phyloP scores from a whole-genome alignment of 2,888 invertebrate genomes.

The Bimastos eiseni region DNA sequence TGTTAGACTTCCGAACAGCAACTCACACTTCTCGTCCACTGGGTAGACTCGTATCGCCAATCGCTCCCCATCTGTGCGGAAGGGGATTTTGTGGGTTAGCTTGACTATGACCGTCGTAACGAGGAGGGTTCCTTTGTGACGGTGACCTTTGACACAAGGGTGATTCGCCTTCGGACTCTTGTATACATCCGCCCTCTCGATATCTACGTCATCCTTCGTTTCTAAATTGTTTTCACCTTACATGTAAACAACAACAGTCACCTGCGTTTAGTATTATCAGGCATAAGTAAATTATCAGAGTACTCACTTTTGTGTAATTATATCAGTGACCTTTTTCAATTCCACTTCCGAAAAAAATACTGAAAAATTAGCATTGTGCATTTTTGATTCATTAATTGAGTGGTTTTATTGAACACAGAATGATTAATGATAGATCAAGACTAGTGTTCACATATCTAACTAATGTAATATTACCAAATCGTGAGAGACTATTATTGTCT shows the following conservation, averaged over 20 bases:
- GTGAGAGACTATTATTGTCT: no score
- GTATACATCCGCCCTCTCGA: background rate
- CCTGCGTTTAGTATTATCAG: background rate
- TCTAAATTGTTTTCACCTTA: background rate
- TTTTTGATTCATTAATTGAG: no score
- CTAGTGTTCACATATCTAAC: no score
- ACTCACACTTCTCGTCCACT: background rate
- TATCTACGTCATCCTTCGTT: background rate
- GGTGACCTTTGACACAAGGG: background rate
- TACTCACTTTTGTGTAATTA: no score
- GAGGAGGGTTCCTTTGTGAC: background rate
- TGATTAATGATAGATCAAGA: no score
- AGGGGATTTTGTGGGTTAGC: background rate
- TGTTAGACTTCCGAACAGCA: background rate
- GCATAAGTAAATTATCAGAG: no score
- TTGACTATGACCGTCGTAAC: background rate
- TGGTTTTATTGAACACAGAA: no score
- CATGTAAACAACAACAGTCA: background rate
- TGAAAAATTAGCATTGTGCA: no score
- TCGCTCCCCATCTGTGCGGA: background rate
- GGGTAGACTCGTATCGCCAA: background rate
- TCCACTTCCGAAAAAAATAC: no score
- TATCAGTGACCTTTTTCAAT: no score
- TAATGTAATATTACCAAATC: no score
- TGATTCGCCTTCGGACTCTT: background rate